These are phyloP conservation scores for Adelphocoris suturalis DNA, from an alignment of 2,888 invertebrate species.

Conservation along the genomic window DNA sequence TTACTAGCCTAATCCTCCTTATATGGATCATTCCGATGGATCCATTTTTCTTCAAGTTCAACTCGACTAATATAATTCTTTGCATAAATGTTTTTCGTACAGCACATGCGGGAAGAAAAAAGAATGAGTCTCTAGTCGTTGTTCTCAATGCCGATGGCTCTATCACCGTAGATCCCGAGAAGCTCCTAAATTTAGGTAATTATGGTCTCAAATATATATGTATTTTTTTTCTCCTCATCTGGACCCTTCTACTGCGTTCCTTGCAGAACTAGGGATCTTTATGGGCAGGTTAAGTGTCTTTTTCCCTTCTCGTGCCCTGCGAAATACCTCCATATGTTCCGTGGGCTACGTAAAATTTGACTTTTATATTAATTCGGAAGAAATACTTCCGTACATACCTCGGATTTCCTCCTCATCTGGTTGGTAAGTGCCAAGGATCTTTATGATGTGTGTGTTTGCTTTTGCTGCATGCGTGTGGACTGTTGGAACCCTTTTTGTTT, in stretches of 20 bases:
- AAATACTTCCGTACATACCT: neutral
- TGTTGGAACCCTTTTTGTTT: neutral
- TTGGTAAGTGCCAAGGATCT: neutral
- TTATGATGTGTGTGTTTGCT: neutral
- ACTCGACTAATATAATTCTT: neutral
- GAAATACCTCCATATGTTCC: neutral
- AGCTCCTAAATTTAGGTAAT: conserved; percentile 89
- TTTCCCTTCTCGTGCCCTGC: neutral
- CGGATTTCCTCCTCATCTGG: neutral
- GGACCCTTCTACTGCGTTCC: neutral
- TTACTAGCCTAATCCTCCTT: too few species aligned
- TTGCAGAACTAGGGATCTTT: neutral
- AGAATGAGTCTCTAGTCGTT: conserved; percentile 86
- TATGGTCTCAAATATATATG: conserved; percentile 78
- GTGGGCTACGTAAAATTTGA: neutral
- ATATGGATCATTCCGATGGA: neutral
- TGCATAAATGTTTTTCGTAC: conserved; percentile 46
- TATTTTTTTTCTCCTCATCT: neutral
- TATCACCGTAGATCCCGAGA: conserved; percentile 89
- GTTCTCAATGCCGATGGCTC: conserved; percentile 93
- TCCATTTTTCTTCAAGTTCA: neutral
- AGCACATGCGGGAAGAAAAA: conserved; percentile 72
- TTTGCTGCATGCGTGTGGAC: neutral
- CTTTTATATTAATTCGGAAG: neutral
- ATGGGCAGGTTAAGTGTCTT: neutral